These are phyloP conservation scores for Haliaeetus leucogaster DNA, from an alignment of 2,113 vertebrate genomes.

Conservation along the genomic window DNA sequence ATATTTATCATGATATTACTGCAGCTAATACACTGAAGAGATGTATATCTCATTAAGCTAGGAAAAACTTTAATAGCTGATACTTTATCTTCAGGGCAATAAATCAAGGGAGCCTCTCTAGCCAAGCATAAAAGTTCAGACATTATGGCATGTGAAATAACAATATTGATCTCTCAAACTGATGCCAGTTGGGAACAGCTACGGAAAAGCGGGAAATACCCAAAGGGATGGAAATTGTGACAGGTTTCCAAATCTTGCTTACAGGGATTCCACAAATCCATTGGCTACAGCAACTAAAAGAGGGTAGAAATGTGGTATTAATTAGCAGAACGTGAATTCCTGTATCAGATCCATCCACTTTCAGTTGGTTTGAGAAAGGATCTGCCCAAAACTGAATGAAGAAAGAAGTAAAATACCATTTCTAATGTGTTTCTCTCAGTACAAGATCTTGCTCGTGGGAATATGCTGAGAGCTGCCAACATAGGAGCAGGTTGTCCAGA, in stretches of 20 bases:
- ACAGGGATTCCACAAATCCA: neutral
- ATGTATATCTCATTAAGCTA: slow-evolving; percentile 59
- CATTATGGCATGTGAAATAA: neutral
- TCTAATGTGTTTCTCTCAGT: neutral
- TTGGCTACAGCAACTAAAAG: neutral
- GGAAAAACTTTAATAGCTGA: slow-evolving; percentile 43
- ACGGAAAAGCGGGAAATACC: neutral
- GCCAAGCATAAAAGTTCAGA: neutral
- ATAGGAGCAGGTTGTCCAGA: neutral
- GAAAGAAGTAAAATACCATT: neutral
- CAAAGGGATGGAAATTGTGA: neutral
- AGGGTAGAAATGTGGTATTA: neutral
- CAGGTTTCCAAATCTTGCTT: neutral
- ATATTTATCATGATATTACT: slow-evolving; percentile 59
- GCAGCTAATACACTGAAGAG: slow-evolving; percentile 21
- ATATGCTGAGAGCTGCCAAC: neutral
- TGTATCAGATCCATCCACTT: neutral
- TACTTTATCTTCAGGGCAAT: slow-evolving; percentile 48
- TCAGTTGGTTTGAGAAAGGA: neutral
- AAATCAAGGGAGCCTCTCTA: slow-evolving; percentile 41
- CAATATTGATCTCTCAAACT: neutral
- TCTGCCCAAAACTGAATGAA: neutral
- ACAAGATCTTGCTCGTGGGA: neutral
- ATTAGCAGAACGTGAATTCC: neutral
- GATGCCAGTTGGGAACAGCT: neutral